A percentile compares a stretch with the other conserved stretches of the same genome.
These are phyloP conservation scores for Alca torda DNA, from an alignment of 2,797 vertebrate species.

Conservation along the genomic window DNA sequence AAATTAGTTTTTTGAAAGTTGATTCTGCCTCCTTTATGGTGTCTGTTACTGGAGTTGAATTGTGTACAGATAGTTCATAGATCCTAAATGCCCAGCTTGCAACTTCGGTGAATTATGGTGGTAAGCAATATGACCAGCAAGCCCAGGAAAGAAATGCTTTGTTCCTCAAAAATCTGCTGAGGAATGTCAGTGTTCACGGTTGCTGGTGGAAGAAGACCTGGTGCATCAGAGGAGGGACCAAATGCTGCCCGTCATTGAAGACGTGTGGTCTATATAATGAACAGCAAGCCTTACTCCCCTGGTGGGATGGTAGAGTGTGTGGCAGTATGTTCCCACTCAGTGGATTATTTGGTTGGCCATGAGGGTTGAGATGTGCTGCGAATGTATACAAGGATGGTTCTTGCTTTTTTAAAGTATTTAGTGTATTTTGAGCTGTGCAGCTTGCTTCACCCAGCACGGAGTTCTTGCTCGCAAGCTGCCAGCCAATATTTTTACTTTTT, in stretches of 20 bases:
- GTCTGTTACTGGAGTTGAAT: slow-evolving; percentile 9
- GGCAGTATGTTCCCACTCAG: background rate
- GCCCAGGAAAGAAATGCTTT: background rate
- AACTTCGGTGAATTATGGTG: rapidly evolving
- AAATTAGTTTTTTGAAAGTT: slow-evolving; percentile 95
- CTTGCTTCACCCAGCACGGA: background rate
- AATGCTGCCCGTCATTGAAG: background rate
- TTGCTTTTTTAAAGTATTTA: background rate
- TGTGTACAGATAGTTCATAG: background rate
- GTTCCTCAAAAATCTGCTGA: background rate
- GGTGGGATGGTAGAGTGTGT: too few relatives aligned
- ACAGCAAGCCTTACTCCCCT: background rate
- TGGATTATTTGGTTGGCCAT: background rate
- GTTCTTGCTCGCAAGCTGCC: background rate
- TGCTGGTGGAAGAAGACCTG: background rate
- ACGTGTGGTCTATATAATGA: background rate
- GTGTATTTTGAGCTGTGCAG: background rate
- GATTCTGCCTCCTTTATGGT: slow-evolving; percentile 78
- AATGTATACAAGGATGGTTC: background rate
- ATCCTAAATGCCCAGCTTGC: background rate
- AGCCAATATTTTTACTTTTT: background rate
- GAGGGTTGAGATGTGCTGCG: background rate
- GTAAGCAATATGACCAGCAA: background rate
- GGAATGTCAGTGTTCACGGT: background rate
- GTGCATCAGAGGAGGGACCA: background rate